Conservation (phyloP, 2,797 vertebrate genomes). For the Hippopotamyrus pictus region DNA sequence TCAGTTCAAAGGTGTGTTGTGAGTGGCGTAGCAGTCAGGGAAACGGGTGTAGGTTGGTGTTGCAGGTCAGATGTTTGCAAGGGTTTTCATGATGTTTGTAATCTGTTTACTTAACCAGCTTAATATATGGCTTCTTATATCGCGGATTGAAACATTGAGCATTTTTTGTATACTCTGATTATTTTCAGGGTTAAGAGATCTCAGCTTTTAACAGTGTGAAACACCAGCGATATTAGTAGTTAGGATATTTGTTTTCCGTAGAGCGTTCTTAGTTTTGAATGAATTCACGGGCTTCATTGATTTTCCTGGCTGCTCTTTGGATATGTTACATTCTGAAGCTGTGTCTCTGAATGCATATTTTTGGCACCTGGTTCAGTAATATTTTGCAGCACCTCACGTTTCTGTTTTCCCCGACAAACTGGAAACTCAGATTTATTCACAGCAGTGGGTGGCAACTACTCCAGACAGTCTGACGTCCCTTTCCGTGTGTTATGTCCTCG, state of each 20-base stretch:
- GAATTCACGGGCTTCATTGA: background rate
- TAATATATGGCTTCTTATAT: background rate
- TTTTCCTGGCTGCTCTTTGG: background rate
- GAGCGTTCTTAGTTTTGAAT: background rate
- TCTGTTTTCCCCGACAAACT: background rate
- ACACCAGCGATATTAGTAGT: background rate
- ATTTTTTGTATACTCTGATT: background rate
- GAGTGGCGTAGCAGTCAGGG: background rate
- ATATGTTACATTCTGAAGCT: background rate
- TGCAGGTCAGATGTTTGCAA: background rate
- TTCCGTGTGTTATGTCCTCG: background rate
- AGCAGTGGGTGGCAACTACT: background rate
- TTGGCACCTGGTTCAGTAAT: background rate
- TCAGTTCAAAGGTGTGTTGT: background rate
- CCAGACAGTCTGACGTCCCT: background rate
- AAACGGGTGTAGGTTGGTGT: too few species aligned
- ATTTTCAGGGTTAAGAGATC: background rate
- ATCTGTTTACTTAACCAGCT: background rate
- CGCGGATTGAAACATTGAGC: background rate
- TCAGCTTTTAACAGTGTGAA: background rate
- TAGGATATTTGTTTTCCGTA: background rate
- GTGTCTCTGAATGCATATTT: background rate
- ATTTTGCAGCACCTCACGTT: background rate
- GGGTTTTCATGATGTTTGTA: background rate
- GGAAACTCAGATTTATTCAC: background rate